A percentile compares a stretch with the other conserved stretches of the same genome.
These are phyloP conservation scores for Vanessa cardui DNA, from an alignment of 2,888 invertebrate species.

Conservation along the genomic window DNA sequence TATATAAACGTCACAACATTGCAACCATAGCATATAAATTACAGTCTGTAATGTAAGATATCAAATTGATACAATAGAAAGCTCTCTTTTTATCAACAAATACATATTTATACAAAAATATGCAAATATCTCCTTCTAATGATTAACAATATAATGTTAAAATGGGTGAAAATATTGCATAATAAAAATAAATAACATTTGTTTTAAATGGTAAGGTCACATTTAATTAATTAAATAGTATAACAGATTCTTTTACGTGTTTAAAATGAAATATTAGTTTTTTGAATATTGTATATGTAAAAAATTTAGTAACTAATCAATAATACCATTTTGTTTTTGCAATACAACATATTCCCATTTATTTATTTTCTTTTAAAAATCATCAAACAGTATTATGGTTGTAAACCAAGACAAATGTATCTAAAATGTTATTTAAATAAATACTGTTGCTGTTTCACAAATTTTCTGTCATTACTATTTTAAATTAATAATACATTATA, in stretches of 20 bases:
- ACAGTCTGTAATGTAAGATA: constrained; percentile 10
- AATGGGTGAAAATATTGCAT: not conserved
- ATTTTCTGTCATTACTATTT: not conserved
- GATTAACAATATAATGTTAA: not conserved
- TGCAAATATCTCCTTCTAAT: not conserved
- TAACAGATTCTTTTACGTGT: too few relatives aligned
- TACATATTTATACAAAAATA: not conserved
- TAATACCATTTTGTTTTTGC: too few relatives aligned
- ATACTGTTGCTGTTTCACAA: too few relatives aligned
- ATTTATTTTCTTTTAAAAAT: too few relatives aligned
- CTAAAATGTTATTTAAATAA: too few relatives aligned
- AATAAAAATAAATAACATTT: not conserved
- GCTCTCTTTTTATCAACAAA: not conserved
- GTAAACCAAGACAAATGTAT: too few relatives aligned
- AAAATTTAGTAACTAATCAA: too few relatives aligned
- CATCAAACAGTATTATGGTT: too few relatives aligned
- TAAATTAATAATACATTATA: not conserved
- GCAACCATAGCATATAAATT: constrained; percentile 31
- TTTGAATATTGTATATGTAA: too few relatives aligned
- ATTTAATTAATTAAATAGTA: too few relatives aligned
- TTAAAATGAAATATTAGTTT: too few relatives aligned
- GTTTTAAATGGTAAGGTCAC: not conserved
- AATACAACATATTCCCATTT: too few relatives aligned
- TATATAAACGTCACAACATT: constrained; percentile 33
- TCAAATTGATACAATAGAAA: constrained; percentile 8